These are phyloP conservation scores for Steinernema feltiae DNA, from an alignment of 1,140 invertebrate genomes.

Conservation along the genomic window DNA sequence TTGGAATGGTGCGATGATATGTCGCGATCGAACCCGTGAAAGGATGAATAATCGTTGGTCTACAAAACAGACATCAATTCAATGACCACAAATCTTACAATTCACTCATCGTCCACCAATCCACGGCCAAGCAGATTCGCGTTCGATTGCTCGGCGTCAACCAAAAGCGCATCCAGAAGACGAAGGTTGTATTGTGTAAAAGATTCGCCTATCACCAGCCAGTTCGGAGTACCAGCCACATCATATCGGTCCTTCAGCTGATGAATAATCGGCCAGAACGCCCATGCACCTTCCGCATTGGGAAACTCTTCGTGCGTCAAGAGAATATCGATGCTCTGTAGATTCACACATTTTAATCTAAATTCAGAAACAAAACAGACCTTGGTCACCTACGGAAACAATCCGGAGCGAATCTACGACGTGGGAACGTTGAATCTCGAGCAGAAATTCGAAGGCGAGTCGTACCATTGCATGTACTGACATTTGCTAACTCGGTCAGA, in stretches of 20 bases:
- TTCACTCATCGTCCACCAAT: slow-evolving; percentile 24
- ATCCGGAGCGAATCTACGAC: neutral
- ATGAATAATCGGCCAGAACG: slow-evolving; percentile 5
- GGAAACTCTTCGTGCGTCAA: neutral
- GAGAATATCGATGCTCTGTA: neutral
- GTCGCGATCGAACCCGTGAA: slow-evolving; percentile 26
- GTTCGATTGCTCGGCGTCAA: neutral
- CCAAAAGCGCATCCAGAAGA: slow-evolving; percentile 2
- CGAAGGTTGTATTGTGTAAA: slow-evolving; percentile 19
- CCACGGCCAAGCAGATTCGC: slow-evolving; percentile 24
- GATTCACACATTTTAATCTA: no score
- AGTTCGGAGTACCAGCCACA: slow-evolving; percentile 9
- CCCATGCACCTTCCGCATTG: neutral
- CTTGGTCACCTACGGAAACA: neutral
- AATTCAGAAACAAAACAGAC: no score
- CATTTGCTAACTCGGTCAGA: neutral
- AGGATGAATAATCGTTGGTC: slow-evolving; percentile 39
- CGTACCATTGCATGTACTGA: slow-evolving; percentile 4
- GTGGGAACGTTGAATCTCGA: neutral
- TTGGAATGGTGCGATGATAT: slow-evolving; percentile 8
- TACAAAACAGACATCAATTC: slow-evolving; percentile 7
- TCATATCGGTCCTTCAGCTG: neutral
- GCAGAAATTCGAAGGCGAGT: slow-evolving; percentile 1
- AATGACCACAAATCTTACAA: neutral
- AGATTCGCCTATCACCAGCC: slow-evolving; percentile 23